Conservation (phyloP, 2,797 vertebrate species). For the Hydrophis major region DNA sequence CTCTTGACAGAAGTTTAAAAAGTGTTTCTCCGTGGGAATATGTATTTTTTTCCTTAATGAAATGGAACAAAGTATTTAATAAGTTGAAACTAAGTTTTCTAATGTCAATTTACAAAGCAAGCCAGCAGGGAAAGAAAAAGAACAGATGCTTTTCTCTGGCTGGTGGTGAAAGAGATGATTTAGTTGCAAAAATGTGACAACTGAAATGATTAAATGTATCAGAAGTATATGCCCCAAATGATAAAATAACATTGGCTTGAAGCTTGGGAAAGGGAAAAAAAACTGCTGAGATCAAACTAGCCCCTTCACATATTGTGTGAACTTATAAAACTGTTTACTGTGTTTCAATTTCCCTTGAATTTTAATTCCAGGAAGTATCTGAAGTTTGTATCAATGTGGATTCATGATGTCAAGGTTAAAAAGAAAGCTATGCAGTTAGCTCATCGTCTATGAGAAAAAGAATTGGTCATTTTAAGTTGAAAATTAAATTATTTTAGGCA, state of each 20-base stretch:
- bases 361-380: slow-evolving; percentile 4
- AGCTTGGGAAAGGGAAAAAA: slow-evolving; percentile 7
- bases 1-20: background rate
- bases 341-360: slow-evolving; percentile 35
- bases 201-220: slow-evolving; percentile 18
- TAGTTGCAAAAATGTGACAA: background rate
- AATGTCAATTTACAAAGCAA: background rate
- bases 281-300: slow-evolving; percentile 17
- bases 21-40: no score
- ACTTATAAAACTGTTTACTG: slow-evolving; percentile 24
- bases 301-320: slow-evolving; percentile 11
- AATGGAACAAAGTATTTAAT: slow-evolving; percentile 34
- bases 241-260: slow-evolving; percentile 28
- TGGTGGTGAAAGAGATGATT: background rate
- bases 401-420: slow-evolving; percentile 22
- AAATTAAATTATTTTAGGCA: background rate
- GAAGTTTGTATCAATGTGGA: slow-evolving; percentile 25
- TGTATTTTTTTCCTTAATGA: background rate
- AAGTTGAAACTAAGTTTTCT: slow-evolving; percentile 10
- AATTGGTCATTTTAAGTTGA: background rate
- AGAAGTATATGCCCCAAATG: background rate
- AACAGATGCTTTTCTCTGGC: slow-evolving; percentile 10
- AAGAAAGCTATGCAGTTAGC: background rate
- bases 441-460: background rate
- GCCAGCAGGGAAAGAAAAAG: background rate